Evolutionary conservation across 1,140 invertebrate species (phyloP), one percentile per base, ranked within the genome.

Genomic region (Gryon sp.): DNA sequence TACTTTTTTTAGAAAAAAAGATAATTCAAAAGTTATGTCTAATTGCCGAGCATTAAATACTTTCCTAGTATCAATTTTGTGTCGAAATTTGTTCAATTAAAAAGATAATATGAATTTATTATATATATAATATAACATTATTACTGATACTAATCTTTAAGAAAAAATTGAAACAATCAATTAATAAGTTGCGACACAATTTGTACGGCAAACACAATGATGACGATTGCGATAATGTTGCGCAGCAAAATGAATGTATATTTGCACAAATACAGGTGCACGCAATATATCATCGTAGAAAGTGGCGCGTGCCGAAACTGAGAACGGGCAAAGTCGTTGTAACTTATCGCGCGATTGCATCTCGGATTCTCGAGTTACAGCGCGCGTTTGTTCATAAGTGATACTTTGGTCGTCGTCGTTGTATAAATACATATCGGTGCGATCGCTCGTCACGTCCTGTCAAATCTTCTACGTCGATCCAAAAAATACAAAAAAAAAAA

Each of bases 231-330:
- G 65, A 69, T 69, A 59, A 70, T 36, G n/a, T 36, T 16, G 9
- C 30, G 20, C 19, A 6, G 18, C 20, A 28, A 36, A 66, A 46
- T 41, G 22, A 45, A 26, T 19, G 45, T 16, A 28, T 34, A 41
- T 60, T 63, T 40, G 59, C 50, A 57, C 12, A 59, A 52, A 53
- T 52, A 66, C 70, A 66, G 60, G 62, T 75, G 70, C 73, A 22
- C 32, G 45, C 15, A 55, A 66, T 66, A 55, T 53, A 72, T 77
- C 74, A 77, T 66, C 74, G 63, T 53, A 63, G 45, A 24, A 69
- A 75, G 68, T 81, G 85, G 83, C 85, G 80, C 85, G 85, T 85
- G 85, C 85, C 84, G 81, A 84, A 86, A 86, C 78, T 83, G 76
- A 78, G 50, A 81, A 78, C 72, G 73, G 50, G 68, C n/a, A n/a